phyloP scores from a whole-genome alignment of 2,888 invertebrate genomes.

The Pseudococcus longispinus region DNA sequence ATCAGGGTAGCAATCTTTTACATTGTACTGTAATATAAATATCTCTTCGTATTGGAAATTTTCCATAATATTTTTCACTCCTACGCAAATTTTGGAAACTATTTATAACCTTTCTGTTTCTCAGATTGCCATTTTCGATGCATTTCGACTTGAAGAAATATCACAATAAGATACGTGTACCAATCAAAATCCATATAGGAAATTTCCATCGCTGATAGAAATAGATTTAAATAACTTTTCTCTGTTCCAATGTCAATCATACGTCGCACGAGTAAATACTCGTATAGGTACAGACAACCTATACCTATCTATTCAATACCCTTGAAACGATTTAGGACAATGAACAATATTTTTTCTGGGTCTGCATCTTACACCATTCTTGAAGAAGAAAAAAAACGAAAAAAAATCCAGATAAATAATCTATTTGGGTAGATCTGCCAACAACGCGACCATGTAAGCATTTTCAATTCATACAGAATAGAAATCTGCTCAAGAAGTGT shows the following conservation, averaged over 20 bases:
- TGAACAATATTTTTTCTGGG: not conserved
- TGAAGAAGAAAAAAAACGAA: not conserved
- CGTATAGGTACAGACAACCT: not conserved
- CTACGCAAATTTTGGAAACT: not conserved
- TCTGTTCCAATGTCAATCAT: not conserved
- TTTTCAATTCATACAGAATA: not conserved
- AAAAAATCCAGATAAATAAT: not conserved
- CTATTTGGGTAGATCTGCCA: constrained; percentile 16
- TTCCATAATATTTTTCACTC: not conserved
- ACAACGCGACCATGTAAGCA: not conserved
- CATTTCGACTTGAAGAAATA: not conserved
- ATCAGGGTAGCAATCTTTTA: too few relatives aligned
- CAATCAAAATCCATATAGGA: not conserved
- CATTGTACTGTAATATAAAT: not conserved
- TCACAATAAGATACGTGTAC: not conserved
- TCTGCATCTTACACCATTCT: not conserved
- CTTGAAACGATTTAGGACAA: not conserved
- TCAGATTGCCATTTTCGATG: not conserved
- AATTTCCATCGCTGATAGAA: not conserved
- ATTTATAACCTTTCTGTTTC: not conserved
- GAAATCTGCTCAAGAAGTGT: constrained; percentile 23
- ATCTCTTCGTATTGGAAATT: not conserved
- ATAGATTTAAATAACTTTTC: not conserved
- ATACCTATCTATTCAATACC: not conserved
- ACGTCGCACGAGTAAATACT: not conserved